Base-by-base conservation (phyloP, 2,113 vertebrate species). In the Mystacornis crossleyi region DNA sequence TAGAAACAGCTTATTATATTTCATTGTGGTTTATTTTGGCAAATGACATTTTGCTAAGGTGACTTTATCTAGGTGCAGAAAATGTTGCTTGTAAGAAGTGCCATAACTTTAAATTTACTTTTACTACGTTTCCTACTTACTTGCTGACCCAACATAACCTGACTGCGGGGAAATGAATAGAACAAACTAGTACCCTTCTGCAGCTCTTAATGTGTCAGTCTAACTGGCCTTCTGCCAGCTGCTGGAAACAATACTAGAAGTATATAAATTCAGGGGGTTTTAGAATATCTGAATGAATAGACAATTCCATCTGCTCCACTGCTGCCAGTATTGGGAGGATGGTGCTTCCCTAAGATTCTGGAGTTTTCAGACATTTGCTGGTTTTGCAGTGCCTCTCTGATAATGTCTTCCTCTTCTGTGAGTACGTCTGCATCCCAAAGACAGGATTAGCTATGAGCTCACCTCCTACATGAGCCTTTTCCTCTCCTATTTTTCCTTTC, bases 391-490 rank as follows among this genome's bases (percentile, higher is more conserved):
- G 36, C 4, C 20, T 83, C 10, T 74, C 14, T 58, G 40, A 17
- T 73, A n/a, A 80, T 4, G 8, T 45, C 45, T 50, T 84, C 5
- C 24, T 57, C 14, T 47, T 62, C 40, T 55, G 12, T 60, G 31
- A 45, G 25, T 58, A 73, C 12, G 11, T 14, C 5, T 25, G 17
- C 26, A 53, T 57, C 28, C 20, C 55, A 50, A 1, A 18, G 28
- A 38, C 18, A 65, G 12, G 6, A 53, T 73, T 58, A 58, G 29
- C 14, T 66, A 12, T 54, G 45, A 58, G 42, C 26, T 75, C 34
- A 58, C 23, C 29, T n/a, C 40, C 16, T 29, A 33, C 0, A 0
- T 34, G 34, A 81, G 26, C 20, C 9, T 82, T 75, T 64, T 6
- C 8, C 4, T 6, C 13, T 80, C 31, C 10, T 43, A 4, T 48